Evolutionary conservation across 2,888 invertebrate genomes (phyloP), one percentile per base, ranked within the genome.

Genomic region (Cerastoderma edule): DNA sequence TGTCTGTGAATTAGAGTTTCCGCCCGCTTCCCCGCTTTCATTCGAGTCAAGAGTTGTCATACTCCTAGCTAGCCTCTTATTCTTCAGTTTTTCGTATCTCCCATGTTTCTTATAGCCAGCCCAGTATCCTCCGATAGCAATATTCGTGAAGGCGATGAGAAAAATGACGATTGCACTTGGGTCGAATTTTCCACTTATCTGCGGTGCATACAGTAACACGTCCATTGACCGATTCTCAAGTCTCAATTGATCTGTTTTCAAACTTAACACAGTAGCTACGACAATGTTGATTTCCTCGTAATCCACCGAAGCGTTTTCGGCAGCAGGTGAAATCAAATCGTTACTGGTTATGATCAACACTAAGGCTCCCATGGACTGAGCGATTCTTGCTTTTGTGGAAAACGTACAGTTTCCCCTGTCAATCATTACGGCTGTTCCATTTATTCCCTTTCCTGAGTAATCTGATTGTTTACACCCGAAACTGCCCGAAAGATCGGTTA

Each of bases 101-200:
- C 74, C 69, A 24, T 80, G 67, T 54, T 81, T 85, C 6, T 88
- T 84, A 13, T 79, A 71, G 1, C 93, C 93, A 16, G 93, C 91
- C 93, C 93, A 93, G 74, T 88, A 92, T 0, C 92, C 90, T 5
- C 94, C 94, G 30, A 93, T 79, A n/a, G 87, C 75, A 8, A 94
- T 90, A 66, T 93, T 92, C 39, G 91, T 80, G 33, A 93, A 87
- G 16, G 94, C 93, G 69, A 93, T 85, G 3, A 92, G 32, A 89
- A 93, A 93, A 48, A 94, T 92, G 33, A 93, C 77, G 3, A 93
- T 60, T 54, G 93, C 88, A 80, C 92, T 93, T 53, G 87, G 89
- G 81, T 93, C 93, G 80, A 93, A 89, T 4, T 74, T 70, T 0
- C 85, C 78, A 19, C 78, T 80, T 8, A 64, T 10, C 8, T 83